A percentile compares a stretch with the other conserved stretches of the same genome.
These are phyloP conservation scores for Capromys pilorides DNA, from an alignment of 2,797 vertebrate genomes.

Conservation along the genomic window DNA sequence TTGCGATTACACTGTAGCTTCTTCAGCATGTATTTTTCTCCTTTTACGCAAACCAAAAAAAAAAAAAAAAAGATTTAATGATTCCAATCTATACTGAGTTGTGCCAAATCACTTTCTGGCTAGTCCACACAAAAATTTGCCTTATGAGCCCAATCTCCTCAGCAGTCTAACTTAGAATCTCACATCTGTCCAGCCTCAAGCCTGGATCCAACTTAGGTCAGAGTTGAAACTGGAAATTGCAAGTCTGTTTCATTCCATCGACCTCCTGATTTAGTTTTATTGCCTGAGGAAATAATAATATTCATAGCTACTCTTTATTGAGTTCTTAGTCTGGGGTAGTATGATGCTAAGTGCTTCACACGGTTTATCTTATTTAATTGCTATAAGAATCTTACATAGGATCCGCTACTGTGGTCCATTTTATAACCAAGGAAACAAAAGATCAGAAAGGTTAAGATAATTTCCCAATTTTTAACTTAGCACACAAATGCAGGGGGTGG, in stretches of 20 bases:
- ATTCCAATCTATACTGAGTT: neutral
- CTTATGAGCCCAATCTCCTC: neutral
- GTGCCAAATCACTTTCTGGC: neutral
- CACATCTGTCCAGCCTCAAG: neutral
- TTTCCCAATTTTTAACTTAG: neutral
- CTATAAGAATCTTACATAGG: neutral
- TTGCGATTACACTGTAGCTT: neutral
- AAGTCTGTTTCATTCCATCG: neutral
- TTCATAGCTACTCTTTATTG: neutral
- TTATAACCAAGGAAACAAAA: neutral
- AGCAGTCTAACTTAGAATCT: neutral
- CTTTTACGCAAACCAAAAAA: neutral
- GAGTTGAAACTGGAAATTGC: neutral
- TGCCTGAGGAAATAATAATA: neutral
- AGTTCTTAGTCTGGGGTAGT: neutral
- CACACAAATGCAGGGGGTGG: neutral
- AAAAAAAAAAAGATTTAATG: neutral
- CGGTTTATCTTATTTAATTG: slow-evolving; percentile 40
- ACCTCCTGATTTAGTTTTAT: neutral
- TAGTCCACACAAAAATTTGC: neutral
- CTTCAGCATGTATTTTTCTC: neutral
- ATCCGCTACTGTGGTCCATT: neutral
- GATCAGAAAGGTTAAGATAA: neutral
- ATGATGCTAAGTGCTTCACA: neutral
- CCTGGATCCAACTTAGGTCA: neutral